These are phyloP conservation scores for Pseudorectes ferrugineus DNA, from an alignment of 2,113 vertebrate species.

Conservation along the genomic window DNA sequence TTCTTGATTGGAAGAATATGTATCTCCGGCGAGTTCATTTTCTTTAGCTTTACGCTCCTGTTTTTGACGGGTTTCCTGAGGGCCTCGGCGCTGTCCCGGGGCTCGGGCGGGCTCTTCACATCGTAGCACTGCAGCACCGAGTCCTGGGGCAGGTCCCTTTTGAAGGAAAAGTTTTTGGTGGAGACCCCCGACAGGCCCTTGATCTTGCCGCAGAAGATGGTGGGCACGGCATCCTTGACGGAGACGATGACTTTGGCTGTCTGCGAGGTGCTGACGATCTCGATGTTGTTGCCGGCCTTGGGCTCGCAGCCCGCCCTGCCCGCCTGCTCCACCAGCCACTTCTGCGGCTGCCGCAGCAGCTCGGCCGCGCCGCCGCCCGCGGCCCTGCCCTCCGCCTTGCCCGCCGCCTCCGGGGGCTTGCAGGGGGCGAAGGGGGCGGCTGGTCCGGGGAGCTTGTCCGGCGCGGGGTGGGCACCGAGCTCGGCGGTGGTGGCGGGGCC, in stretches of 20 bases:
- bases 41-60: conserved; percentile 96
- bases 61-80: conserved; percentile 90
- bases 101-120: conserved; percentile 76
- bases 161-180: conserved; percentile 99
- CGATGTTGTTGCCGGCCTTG: conserved; percentile 82
- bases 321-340: conserved; percentile 82
- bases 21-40: conserved; percentile 97
- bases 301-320: conserved; percentile 70
- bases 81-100: conserved; percentile 75
- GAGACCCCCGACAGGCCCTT: conserved; percentile 95
- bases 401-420: conserved; percentile 2
- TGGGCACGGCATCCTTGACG: conserved; percentile 91
- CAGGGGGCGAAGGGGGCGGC: conserved; percentile 63
- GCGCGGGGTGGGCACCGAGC: not conserved
- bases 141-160: conserved; percentile 86
- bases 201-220: conserved; percentile 95
- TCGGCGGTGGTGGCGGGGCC: not conserved
- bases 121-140: conserved; percentile 85
- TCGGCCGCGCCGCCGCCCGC: conserved; percentile 70
- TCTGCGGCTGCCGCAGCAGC: conserved; percentile 82
- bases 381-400: conserved; percentile 74
- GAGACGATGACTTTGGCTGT: conserved; percentile 97
- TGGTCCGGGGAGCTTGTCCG: conserved; percentile 30
- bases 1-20: conserved; percentile 98
- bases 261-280: conserved; percentile 88